Evolutionary conservation across 2,888 invertebrate species (phyloP).

Genomic region (Chrysolina americana): DNA sequence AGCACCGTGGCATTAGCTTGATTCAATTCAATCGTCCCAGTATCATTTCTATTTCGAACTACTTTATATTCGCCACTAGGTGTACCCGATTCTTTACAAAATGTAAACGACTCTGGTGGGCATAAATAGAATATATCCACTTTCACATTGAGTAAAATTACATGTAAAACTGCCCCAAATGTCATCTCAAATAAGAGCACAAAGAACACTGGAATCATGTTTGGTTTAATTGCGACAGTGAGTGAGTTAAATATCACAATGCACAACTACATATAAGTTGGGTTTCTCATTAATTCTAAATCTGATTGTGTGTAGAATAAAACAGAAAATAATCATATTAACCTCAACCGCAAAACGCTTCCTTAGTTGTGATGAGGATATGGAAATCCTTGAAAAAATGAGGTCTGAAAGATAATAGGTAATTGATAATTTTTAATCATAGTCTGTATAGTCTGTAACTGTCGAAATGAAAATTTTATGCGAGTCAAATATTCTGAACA

Average conservation of each 20-base stretch:
- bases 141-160: not conserved
- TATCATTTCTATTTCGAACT: not conserved
- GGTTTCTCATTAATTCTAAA: too few species aligned
- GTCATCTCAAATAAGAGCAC: not conserved
- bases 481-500: too few species aligned
- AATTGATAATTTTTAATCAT: too few species aligned
- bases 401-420: too few species aligned
- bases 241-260: not conserved
- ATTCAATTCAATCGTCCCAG: not conserved
- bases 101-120: not conserved
- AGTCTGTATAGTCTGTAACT: too few species aligned
- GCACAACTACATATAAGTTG: too few species aligned
- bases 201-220: not conserved
- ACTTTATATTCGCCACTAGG: not conserved
- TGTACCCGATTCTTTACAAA: not conserved
- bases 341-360: too few species aligned
- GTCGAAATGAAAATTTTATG: too few species aligned
- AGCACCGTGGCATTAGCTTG: not conserved
- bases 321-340: too few species aligned
- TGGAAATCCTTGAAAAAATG: too few species aligned
- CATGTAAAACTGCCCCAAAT: not conserved
- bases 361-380: too few species aligned
- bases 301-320: too few species aligned
- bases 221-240: not conserved
- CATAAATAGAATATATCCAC: not conserved